Evolutionary conservation across 2,797 vertebrate genomes (phyloP).

Genomic region (Hemitrygon akajei): DNA sequence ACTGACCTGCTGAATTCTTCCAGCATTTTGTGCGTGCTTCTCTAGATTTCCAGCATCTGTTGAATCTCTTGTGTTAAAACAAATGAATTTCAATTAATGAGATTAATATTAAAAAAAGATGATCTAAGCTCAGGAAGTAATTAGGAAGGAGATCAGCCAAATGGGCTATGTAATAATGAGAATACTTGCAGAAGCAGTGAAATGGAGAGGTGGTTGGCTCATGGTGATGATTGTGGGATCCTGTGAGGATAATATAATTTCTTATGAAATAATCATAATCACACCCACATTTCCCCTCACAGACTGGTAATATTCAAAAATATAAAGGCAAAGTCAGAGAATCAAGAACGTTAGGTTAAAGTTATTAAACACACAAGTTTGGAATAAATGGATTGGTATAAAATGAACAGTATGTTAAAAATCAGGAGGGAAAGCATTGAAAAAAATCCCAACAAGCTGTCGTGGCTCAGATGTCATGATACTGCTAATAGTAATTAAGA

Average conservation of each 20-base stretch:
- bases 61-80: no score
- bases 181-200: no score
- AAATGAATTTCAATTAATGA: no score
- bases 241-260: not conserved
- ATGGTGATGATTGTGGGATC: no score
- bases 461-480: not conserved
- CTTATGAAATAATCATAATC: not conserved
- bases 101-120: no score
- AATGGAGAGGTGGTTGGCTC: no score
- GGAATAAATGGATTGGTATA: not conserved
- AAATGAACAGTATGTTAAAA: not conserved
- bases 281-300: not conserved
- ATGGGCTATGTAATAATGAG: no score
- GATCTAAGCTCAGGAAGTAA: no score
- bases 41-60: no score
- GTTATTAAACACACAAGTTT: not conserved
- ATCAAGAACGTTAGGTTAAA: not conserved
- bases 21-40: no score
- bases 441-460: not conserved
- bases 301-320: not conserved
- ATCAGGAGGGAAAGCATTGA: not conserved
- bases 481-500: not conserved
- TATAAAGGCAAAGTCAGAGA: not conserved
- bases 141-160: no score
- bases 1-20: no score